phyloP scores from a whole-genome alignment of 2,797 vertebrate genomes.

The Propithecus deckenii region DNA sequence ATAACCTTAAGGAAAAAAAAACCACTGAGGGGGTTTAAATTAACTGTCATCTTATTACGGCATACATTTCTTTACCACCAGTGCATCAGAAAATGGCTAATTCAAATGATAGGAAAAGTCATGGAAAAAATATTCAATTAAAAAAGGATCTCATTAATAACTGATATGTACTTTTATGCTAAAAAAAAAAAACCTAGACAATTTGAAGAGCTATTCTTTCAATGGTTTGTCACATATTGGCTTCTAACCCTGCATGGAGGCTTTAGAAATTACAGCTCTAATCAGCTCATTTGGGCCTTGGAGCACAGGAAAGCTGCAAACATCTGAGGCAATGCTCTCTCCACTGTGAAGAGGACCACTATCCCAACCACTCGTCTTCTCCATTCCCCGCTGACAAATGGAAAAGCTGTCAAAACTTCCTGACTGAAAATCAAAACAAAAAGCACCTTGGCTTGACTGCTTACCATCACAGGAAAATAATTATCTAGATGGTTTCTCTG shows the following conservation, averaged over 20 bases:
- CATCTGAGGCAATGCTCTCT: not conserved
- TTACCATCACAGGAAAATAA: not conserved
- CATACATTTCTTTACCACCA: not conserved
- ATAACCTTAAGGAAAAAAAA: not conserved
- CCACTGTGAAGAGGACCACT: not conserved
- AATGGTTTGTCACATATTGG: not conserved
- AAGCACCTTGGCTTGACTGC: not conserved
- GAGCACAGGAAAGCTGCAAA: not conserved
- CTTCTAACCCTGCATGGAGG: not conserved
- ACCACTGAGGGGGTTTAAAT: not conserved
- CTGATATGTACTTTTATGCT: not conserved
- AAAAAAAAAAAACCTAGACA: not conserved
- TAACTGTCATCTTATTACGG: not conserved
- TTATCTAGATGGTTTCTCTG: not conserved
- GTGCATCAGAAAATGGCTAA: not conserved
- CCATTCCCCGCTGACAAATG: not conserved
- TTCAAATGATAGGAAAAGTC: not conserved
- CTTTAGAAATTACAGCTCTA: not conserved
- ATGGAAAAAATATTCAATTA: not conserved
- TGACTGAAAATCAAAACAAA: constrained; percentile 7
- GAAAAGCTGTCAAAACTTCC: constrained; percentile 29
- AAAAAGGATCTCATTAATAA: not conserved
- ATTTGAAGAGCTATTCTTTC: not conserved
- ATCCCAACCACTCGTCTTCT: not conserved
- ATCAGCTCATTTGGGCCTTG: not conserved